phyloP scores from a whole-genome alignment of 2,888 invertebrate genomes.

The Drosophila bunnanda region DNA sequence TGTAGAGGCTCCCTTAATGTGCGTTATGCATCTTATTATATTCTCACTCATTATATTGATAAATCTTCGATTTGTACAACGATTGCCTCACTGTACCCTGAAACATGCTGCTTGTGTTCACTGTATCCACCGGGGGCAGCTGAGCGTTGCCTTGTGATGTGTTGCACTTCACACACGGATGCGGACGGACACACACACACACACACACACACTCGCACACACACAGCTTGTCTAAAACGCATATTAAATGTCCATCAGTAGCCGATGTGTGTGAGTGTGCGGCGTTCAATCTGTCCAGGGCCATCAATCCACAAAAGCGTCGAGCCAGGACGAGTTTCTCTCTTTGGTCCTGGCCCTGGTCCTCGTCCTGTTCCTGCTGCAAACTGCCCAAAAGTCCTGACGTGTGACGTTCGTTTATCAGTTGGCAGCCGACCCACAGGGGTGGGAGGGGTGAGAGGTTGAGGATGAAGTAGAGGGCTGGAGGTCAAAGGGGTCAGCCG shows the following conservation, averaged over 20 bases:
- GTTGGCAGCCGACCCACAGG: constrained; percentile 55
- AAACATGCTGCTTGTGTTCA: neutral
- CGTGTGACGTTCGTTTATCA: constrained; percentile 78
- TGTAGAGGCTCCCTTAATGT: too few relatives aligned
- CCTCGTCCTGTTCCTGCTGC: constrained; percentile 26
- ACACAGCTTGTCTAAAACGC: constrained; percentile 67
- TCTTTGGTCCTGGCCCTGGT: constrained; percentile 11
- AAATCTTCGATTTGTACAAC: too few relatives aligned
- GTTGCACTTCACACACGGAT: constrained; percentile 35
- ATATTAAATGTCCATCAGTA: constrained; percentile 73
- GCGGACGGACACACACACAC: constrained; percentile 17
- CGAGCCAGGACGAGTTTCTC: constrained; percentile 39
- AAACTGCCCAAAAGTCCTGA: constrained; percentile 54
- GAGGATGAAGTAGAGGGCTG: neutral
- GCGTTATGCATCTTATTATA: neutral
- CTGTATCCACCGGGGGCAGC: constrained; percentile 12
- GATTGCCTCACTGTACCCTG: neutral
- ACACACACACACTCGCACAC: constrained; percentile 8
- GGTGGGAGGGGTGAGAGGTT: neutral
- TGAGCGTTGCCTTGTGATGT: constrained; percentile 22
- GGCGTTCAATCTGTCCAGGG: constrained; percentile 59
- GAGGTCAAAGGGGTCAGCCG: constrained; percentile 1
- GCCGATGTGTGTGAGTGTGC: constrained; percentile 9
- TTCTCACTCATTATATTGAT: too few relatives aligned
- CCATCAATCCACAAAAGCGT: constrained; percentile 71